These are phyloP conservation scores for Stegodyphus dumicola DNA, from an alignment of 1,140 invertebrate species.

Conservation along the genomic window DNA sequence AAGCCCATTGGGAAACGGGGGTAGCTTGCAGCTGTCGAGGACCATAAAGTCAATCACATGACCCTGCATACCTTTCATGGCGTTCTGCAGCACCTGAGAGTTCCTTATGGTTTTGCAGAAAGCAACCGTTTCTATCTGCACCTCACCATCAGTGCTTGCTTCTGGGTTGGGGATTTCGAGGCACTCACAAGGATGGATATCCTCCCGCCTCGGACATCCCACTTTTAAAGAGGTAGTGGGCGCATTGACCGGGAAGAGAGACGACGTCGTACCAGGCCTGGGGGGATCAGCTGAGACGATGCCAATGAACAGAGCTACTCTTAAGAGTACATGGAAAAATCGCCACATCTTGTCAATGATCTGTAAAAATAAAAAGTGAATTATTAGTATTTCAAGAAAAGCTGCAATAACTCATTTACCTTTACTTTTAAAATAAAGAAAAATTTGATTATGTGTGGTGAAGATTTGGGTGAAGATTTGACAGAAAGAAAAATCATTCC, in stretches of 20 bases:
- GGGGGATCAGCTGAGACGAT: constrained; percentile 1
- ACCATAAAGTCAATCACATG: constrained; percentile 63
- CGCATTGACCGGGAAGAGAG: constrained; percentile 24
- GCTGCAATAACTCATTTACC: not conserved
- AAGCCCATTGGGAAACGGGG: constrained; percentile 63
- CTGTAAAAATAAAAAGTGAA: not conserved
- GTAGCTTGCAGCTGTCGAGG: constrained; percentile 63
- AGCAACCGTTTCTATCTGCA: constrained; percentile 59
- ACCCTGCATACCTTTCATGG: constrained; percentile 63
- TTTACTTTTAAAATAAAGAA: not conserved
- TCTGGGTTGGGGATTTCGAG: constrained; percentile 43
- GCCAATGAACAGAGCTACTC: not conserved
- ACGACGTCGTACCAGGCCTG: not conserved
- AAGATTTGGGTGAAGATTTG: not conserved
- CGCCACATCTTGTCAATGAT: not conserved
- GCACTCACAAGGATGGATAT: constrained; percentile 63
- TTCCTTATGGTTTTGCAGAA: constrained; percentile 64
- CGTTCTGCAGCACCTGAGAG: constrained; percentile 54
- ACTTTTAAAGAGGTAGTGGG: constrained; percentile 20
- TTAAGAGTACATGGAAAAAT: not conserved
- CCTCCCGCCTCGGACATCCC: constrained; percentile 61
- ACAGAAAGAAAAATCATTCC: no score
- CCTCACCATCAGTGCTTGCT: constrained; percentile 16
- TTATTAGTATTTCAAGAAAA: not conserved
- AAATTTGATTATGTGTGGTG: not conserved